A percentile compares a stretch with the other conserved stretches of the same genome.
These are phyloP conservation scores for Lepilemur ruficaudatus DNA, from an alignment of 2,797 vertebrate species.

Conservation along the genomic window DNA sequence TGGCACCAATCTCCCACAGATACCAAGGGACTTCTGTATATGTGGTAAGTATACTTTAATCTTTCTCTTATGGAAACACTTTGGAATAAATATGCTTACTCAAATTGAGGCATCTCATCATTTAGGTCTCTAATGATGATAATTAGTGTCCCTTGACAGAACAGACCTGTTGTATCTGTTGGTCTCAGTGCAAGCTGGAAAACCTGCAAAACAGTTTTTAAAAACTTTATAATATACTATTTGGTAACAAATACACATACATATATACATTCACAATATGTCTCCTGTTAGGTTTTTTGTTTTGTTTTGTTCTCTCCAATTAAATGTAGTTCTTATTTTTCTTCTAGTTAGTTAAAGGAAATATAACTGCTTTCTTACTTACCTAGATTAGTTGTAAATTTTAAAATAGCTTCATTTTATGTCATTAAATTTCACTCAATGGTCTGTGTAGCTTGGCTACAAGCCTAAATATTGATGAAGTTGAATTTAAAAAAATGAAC, in stretches of 20 bases:
- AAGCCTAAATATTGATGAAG: background rate
- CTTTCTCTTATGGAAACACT: background rate
- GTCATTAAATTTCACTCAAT: background rate
- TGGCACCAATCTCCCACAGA: background rate
- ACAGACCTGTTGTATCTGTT: conserved; percentile 66
- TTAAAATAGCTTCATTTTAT: conserved; percentile 42
- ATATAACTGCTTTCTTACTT: background rate
- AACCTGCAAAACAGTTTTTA: conserved; percentile 51
- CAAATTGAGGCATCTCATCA: conserved; percentile 74
- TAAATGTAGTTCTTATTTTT: background rate
- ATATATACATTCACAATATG: background rate
- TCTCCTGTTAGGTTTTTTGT: background rate
- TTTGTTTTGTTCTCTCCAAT: background rate
- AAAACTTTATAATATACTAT: background rate
- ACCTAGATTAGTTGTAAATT: background rate
- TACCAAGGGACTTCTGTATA: background rate
- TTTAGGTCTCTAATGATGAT: conserved; percentile 72
- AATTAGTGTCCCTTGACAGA: conserved; percentile 69
- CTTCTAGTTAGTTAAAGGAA: background rate
- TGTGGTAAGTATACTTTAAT: background rate
- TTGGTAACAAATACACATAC: no score
- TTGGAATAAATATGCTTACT: conserved; percentile 68
- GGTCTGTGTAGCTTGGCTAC: background rate
- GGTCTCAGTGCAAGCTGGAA: conserved; percentile 74
- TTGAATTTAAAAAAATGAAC: background rate